Conservation (phyloP, 2,113 vertebrate species). For the Ellobius talpinus region DNA sequence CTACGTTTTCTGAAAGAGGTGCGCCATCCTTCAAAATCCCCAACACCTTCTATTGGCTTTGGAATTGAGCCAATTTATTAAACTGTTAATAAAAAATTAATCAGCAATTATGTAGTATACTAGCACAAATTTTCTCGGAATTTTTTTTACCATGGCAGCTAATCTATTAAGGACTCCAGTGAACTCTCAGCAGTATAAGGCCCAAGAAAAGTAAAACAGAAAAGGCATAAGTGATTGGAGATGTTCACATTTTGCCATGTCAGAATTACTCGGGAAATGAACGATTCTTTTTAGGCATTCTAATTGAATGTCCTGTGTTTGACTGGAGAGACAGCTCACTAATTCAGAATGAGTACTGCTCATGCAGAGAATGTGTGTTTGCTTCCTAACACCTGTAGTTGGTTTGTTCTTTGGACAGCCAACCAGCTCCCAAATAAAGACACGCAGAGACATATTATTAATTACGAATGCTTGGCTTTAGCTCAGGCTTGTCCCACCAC, state of each 20-base stretch:
- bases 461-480: neutral
- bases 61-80: constrained; percentile 65
- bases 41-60: constrained; percentile 53
- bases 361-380: neutral
- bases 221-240: constrained; percentile 23
- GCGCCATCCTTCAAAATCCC: constrained; percentile 70
- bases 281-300: neutral
- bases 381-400: neutral
- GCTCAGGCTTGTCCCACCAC: neutral
- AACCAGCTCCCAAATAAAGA: neutral
- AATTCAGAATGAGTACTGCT: no score
- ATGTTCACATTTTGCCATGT: neutral
- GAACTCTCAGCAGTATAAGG: neutral
- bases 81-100: neutral
- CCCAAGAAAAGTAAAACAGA: constrained; percentile 31
- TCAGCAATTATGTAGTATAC: constrained; percentile 50
- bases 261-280: neutral
- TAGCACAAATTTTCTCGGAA: constrained; percentile 24
- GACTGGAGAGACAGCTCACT: neutral
- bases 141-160: neutral
- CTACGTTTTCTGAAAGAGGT: constrained; percentile 56
- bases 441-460: neutral
- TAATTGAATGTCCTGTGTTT: neutral
- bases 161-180: neutral
- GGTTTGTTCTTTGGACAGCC: neutral